These are phyloP conservation scores for Xylota sylvarum DNA, from an alignment of 2,888 invertebrate genomes.

Conservation along the genomic window DNA sequence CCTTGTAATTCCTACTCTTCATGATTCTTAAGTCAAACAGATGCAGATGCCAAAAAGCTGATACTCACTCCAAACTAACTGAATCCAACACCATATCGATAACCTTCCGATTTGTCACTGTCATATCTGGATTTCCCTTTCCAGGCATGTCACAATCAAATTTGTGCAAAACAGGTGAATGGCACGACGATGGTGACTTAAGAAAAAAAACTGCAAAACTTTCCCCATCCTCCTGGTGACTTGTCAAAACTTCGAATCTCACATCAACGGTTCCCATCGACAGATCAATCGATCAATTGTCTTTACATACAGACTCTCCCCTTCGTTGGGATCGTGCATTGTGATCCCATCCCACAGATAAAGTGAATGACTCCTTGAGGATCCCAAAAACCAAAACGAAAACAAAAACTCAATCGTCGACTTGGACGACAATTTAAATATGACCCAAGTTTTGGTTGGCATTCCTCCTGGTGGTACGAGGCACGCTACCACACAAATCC, in stretches of 20 bases:
- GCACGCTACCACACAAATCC: background rate
- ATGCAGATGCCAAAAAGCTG: too few relatives aligned
- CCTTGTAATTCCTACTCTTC: too few relatives aligned
- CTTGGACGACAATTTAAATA: conserved; percentile 57
- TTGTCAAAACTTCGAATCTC: conserved; percentile 51
- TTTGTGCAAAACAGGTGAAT: conserved; percentile 60
- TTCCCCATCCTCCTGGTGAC: conserved; percentile 32
- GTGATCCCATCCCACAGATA: conserved; percentile 43
- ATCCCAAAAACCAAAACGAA: background rate
- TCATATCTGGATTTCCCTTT: conserved; percentile 25
- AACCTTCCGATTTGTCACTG: conserved; percentile 43
- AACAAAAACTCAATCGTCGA: conserved; percentile 12
- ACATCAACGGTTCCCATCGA: conserved; percentile 50
- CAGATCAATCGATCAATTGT: conserved; percentile 74
- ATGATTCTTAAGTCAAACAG: too few relatives aligned
- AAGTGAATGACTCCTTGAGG: conserved; percentile 46
- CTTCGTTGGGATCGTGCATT: conserved; percentile 53
- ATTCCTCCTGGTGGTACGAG: conserved; percentile 23
- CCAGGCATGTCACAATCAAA: conserved; percentile 25
- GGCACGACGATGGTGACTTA: conserved; percentile 19
- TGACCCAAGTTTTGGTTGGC: conserved; percentile 24
- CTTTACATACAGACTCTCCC: conserved; percentile 43
- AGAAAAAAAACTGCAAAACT: too few relatives aligned
- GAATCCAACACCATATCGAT: background rate
- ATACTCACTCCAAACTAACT: too few relatives aligned